Conservation (phyloP, 1,140 invertebrate species). For the Bombus superbus region DNA sequence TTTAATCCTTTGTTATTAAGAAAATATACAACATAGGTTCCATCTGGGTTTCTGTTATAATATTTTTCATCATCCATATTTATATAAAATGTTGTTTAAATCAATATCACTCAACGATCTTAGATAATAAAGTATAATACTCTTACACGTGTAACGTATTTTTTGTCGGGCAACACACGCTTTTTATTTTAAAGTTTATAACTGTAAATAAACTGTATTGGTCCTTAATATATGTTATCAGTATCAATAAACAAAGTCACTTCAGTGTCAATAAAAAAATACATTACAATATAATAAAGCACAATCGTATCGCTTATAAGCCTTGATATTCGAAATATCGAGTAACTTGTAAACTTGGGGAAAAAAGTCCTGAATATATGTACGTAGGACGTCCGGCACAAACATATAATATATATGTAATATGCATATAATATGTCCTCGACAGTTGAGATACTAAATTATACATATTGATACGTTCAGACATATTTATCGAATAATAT, state of each 20-base stretch:
- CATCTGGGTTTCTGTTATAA: background rate
- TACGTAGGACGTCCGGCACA: background rate
- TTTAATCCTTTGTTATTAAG: constrained; percentile 29
- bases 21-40: constrained; percentile 51
- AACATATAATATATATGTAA: background rate
- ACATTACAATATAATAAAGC: background rate
- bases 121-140: background rate
- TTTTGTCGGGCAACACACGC: background rate
- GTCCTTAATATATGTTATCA: background rate
- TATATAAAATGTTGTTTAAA: background rate
- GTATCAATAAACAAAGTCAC: background rate
- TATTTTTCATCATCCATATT: constrained; percentile 40
- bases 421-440: background rate
- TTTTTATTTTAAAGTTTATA: background rate
- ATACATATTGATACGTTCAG: background rate
- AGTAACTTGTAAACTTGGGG: background rate
- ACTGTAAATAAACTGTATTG: background rate
- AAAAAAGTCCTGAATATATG: background rate
- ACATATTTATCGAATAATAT: background rate
- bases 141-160: background rate
- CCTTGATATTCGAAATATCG: background rate
- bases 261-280: background rate
- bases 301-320: background rate
- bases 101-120: background rate
- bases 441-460: background rate